Evolutionary conservation across 1,140 invertebrate genomes (phyloP).

Genomic region (Harlomillsia oculata): DNA sequence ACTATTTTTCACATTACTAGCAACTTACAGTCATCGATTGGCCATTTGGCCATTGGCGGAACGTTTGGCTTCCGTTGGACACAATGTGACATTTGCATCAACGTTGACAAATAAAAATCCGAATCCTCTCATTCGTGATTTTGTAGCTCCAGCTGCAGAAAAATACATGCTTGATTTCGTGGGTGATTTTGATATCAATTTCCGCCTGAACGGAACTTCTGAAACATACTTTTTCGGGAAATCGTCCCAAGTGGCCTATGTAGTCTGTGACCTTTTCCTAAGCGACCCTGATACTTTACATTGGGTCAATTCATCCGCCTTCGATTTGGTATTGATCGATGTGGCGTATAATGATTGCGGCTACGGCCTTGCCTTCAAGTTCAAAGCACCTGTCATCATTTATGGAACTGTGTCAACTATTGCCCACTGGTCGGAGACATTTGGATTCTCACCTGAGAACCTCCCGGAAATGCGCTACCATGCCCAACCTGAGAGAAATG

Average conservation of each 20-base stretch:
- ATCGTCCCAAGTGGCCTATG: not conserved
- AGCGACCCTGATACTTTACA: slow-evolving; percentile 3
- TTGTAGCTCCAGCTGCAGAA: too few species aligned
- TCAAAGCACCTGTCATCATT: slow-evolving; percentile 7
- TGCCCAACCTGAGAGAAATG: not conserved
- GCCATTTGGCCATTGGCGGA: slow-evolving; percentile 21
- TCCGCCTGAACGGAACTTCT: not conserved
- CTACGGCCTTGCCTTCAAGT: slow-evolving; percentile 11
- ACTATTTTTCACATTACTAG: slow-evolving; percentile 19
- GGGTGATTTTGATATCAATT: not conserved
- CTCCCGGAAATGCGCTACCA: slow-evolving; percentile 15
- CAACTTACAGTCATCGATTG: slow-evolving; percentile 26
- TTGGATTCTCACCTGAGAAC: slow-evolving; percentile 14
- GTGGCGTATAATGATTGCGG: slow-evolving; percentile 37
- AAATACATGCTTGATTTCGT: slow-evolving; percentile 5
- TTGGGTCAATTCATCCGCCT: slow-evolving; percentile 16
- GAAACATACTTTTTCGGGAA: not conserved
- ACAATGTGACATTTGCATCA: slow-evolving; percentile 20
- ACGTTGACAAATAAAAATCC: slow-evolving; percentile 9
- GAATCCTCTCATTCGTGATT: too few species aligned
- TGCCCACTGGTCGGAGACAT: slow-evolving; percentile 10
- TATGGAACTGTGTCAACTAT: slow-evolving; percentile 10
- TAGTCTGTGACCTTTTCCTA: slow-evolving; percentile 10
- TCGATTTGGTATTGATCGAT: slow-evolving; percentile 39
- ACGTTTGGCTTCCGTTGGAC: slow-evolving; percentile 8